Conservation (phyloP, 2,888 invertebrate genomes). For the Brenthis daphne region DNA sequence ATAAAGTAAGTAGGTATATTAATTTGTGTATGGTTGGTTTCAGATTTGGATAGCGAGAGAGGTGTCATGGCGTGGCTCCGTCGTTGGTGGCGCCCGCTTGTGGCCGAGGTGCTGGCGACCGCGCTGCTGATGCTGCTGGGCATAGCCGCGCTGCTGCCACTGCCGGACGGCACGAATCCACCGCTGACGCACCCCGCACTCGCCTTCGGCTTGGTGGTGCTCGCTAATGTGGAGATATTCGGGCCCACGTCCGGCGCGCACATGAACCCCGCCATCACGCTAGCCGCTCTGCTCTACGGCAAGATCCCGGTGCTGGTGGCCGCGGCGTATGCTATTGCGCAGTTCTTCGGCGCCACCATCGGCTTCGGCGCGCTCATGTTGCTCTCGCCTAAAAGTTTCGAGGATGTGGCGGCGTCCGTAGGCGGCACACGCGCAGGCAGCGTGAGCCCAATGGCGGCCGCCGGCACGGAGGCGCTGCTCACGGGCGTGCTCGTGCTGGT, state of each 20-base stretch:
- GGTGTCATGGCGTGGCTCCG: conserved; percentile 50
- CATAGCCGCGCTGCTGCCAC: conserved; percentile 54
- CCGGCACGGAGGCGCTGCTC: conserved; percentile 54
- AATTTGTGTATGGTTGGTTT: background rate
- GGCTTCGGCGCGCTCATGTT: conserved; percentile 58
- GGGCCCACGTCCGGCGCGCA: conserved; percentile 90
- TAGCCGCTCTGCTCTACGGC: conserved; percentile 83
- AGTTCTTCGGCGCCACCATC: conserved; percentile 56
- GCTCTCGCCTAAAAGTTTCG: conserved; percentile 43
- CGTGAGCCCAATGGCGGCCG: conserved; percentile 41
- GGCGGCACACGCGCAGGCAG: conserved; percentile 33
- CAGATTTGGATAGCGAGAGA: conserved; percentile 6
- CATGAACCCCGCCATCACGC: conserved; percentile 89
- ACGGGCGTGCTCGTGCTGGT: conserved; percentile 59
- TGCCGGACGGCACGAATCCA: conserved; percentile 29
- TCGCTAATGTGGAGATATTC: conserved; percentile 68
- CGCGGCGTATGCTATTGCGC: conserved; percentile 56
- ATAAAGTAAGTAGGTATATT: background rate
- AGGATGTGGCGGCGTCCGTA: conserved; percentile 27
- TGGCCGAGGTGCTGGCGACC: conserved; percentile 62
- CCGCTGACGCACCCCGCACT: conserved; percentile 62
- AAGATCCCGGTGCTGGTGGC: conserved; percentile 62
- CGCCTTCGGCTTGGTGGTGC: conserved; percentile 66
- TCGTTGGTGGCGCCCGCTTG: conserved; percentile 67
- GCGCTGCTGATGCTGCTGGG: conserved; percentile 70